Evolutionary conservation across 2,797 vertebrate genomes (phyloP).

Genomic region (Discoglossus pictus): DNA sequence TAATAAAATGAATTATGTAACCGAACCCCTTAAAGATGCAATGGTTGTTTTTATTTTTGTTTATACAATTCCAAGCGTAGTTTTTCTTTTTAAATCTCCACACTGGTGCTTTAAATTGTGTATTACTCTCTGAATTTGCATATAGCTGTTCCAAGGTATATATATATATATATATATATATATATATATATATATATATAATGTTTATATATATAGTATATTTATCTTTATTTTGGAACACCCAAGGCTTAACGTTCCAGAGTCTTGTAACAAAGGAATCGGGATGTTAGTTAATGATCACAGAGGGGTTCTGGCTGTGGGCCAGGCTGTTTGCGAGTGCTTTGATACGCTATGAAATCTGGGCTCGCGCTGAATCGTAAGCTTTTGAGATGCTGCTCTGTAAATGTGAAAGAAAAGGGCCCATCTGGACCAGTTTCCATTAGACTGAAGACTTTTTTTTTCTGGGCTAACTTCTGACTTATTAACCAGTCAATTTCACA

Average conservation of each 20-base stretch:
- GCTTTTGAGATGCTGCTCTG: conserved; percentile 6
- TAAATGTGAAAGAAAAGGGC: conserved; percentile 20
- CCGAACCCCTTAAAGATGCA: no score
- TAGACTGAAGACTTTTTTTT: conserved; percentile 19
- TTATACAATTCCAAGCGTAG: no score
- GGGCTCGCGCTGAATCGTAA: conserved; percentile 17
- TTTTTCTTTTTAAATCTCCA: no score
- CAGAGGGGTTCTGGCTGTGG: conserved; percentile 28
- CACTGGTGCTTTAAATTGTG: no score
- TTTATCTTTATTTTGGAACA: conserved; percentile 24
- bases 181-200: no score
- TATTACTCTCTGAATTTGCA: no score
- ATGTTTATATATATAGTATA: no score
- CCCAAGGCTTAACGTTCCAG: conserved; percentile 33
- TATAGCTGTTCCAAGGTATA: no score
- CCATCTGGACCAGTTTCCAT: conserved; percentile 43
- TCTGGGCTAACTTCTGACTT: conserved; percentile 13
- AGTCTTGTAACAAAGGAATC: conserved; percentile 36
- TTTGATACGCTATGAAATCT: conserved; percentile 27
- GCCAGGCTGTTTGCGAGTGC: conserved; percentile 15
- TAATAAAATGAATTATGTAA: no score
- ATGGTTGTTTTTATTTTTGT: no score
- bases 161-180: no score
- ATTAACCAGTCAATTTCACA: conserved; percentile 24
- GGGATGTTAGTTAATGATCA: conserved; percentile 41